Conservation (phyloP, 2,113 vertebrate species). For the Tautogolabrus adspersus region DNA sequence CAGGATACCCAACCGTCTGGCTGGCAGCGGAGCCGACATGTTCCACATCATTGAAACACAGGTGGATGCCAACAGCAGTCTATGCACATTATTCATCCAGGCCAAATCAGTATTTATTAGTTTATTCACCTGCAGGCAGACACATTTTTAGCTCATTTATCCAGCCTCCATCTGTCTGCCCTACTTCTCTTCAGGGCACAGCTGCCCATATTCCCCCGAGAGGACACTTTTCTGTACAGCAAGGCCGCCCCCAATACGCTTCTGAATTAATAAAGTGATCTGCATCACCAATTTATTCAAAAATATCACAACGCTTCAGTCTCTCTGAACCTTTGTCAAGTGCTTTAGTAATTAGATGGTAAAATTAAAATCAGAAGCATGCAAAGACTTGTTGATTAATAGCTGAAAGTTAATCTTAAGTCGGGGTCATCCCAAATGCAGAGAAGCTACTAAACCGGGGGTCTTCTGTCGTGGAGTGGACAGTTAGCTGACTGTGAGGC, state of each 20-base stretch:
- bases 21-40: conserved; percentile 90
- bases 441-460: conserved; percentile 23
- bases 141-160: conserved; percentile 43
- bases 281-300: no score
- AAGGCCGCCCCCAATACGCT: no score
- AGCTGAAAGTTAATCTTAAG: neutral
- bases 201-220: conserved; percentile 12
- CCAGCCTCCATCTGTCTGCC: neutral
- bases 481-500: conserved; percentile 46
- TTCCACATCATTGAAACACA: conserved; percentile 91
- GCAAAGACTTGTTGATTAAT: neutral
- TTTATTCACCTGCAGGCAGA: conserved; percentile 50
- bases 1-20: conserved; percentile 92
- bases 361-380: neutral
- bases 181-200: conserved; percentile 13
- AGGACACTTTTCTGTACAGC: conserved; percentile 21
- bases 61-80: conserved; percentile 83
- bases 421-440: neutral
- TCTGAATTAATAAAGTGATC: no score
- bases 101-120: conserved; percentile 56
- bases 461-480: conserved; percentile 22
- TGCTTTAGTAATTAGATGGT: neutral
- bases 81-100: conserved; percentile 32
- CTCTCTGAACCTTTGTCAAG: no score
- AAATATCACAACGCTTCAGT: no score